Percentiles rank a stretch among this genome's conserved stretches.
These are phyloP conservation scores for Alcedo quadribrachys DNA, from an alignment of 2,797 vertebrate genomes.

Conservation along the genomic window DNA sequence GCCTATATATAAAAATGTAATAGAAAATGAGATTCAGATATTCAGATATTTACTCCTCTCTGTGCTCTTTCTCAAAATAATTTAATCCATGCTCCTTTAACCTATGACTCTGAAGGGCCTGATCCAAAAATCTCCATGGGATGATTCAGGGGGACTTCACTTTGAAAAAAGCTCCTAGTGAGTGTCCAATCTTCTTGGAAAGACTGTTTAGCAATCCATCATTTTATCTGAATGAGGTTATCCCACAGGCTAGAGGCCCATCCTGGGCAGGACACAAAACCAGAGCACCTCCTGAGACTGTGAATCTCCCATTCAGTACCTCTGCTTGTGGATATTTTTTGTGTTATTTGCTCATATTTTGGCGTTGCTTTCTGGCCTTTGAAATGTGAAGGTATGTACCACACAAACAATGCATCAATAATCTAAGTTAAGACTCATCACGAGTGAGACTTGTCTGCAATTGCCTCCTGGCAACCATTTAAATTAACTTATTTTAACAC, in stretches of 20 bases:
- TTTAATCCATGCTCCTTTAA: neutral
- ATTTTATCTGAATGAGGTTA: conserved; percentile 9
- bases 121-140: neutral
- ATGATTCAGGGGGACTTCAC: neutral
- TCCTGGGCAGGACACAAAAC: neutral
- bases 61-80: neutral
- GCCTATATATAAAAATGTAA: neutral
- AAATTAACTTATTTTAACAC: neutral
- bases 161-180: neutral
- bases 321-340: neutral
- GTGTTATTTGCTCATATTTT: conserved; percentile 3
- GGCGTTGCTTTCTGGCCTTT: neutral
- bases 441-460: neutral
- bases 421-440: neutral
- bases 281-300: neutral
- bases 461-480: neutral
- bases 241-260: neutral
- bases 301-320: neutral
- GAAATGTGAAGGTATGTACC: neutral
- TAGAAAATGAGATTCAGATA: neutral
- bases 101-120: neutral
- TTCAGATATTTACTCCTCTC: neutral
- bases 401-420: neutral
- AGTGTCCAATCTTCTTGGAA: neutral
- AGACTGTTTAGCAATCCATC: neutral